These are phyloP conservation scores for Syrphus vitripennis DNA, from an alignment of 2,888 invertebrate genomes.

Conservation along the genomic window DNA sequence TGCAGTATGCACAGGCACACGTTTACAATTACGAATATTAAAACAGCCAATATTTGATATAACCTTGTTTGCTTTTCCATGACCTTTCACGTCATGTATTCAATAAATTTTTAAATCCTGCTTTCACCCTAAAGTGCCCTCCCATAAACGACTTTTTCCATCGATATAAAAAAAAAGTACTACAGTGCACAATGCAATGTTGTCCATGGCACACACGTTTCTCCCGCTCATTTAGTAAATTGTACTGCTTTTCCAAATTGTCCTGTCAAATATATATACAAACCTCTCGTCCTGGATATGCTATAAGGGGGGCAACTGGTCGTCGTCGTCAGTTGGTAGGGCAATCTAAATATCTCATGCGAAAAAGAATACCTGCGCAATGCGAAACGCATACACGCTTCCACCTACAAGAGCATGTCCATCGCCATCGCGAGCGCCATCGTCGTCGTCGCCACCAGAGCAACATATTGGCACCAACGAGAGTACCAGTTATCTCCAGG, in stretches of 20 bases:
- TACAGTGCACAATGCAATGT: slow-evolving; percentile 7
- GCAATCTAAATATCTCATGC: slow-evolving; percentile 48
- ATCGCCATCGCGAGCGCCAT: background rate
- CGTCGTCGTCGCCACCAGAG: background rate
- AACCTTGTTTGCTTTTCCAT: slow-evolving; percentile 59
- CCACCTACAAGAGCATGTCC: slow-evolving; percentile 10
- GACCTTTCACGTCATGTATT: slow-evolving; percentile 54
- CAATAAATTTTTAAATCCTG: slow-evolving; percentile 40
- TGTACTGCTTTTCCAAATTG: slow-evolving; percentile 17
- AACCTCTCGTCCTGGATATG: background rate
- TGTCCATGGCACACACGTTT: background rate
- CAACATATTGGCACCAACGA: slow-evolving; percentile 31
- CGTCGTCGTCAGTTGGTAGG: background rate
- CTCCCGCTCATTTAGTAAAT: slow-evolving; percentile 7
- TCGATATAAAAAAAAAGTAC: background rate
- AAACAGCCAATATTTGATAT: slow-evolving; percentile 35
- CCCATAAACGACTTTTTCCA: background rate
- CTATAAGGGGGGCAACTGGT: background rate
- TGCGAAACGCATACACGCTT: slow-evolving; percentile 66
- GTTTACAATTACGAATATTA: slow-evolving; percentile 31
- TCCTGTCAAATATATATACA: slow-evolving; percentile 52
- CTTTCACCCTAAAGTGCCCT: slow-evolving; percentile 8
- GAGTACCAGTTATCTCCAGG: slow-evolving; percentile 63
- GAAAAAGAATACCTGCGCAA: slow-evolving; percentile 59
- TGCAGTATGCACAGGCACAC: slow-evolving; percentile 10